Percentiles rank a stretch among this genome's conserved stretches.
These are phyloP conservation scores for Alviniconcha marisindica DNA, from an alignment of 1,140 invertebrate genomes.

Conservation along the genomic window DNA sequence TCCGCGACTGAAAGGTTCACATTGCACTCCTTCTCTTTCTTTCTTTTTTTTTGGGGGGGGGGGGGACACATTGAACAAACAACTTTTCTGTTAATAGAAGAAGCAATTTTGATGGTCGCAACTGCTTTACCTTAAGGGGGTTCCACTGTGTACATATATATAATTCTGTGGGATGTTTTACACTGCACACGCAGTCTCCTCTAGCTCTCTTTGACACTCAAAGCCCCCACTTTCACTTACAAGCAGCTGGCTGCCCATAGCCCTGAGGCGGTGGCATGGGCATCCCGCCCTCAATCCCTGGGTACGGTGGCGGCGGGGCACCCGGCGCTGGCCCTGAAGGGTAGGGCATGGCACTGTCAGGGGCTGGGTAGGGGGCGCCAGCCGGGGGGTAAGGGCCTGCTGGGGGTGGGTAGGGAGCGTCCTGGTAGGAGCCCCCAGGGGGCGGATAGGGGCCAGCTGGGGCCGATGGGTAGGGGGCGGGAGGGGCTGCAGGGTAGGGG, in stretches of 20 bases:
- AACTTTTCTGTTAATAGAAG: no score
- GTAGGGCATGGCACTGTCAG: background rate
- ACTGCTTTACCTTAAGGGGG: background rate
- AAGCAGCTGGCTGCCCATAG: background rate
- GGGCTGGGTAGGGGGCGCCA: background rate
- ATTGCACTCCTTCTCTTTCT: no score
- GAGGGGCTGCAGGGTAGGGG: background rate
- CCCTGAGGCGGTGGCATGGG: background rate
- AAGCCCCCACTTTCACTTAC: background rate
- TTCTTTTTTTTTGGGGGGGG: no score
- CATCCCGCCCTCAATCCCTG: background rate
- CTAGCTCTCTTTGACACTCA: background rate
- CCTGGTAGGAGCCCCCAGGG: background rate
- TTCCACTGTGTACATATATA: background rate
- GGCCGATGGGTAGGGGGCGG: background rate
- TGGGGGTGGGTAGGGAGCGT: slow-evolving; percentile 14
- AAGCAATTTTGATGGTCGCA: no score
- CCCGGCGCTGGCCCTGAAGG: background rate
- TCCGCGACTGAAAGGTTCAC: no score
- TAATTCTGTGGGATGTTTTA: background rate
- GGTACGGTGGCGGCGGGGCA: background rate
- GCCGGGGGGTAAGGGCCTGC: slow-evolving; percentile 16
- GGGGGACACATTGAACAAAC: no score
- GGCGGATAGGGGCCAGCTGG: background rate
- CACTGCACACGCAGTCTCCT: background rate